Evolutionary conservation across 2,113 vertebrate genomes (phyloP).

Genomic region (Mastomys natalensis): DNA sequence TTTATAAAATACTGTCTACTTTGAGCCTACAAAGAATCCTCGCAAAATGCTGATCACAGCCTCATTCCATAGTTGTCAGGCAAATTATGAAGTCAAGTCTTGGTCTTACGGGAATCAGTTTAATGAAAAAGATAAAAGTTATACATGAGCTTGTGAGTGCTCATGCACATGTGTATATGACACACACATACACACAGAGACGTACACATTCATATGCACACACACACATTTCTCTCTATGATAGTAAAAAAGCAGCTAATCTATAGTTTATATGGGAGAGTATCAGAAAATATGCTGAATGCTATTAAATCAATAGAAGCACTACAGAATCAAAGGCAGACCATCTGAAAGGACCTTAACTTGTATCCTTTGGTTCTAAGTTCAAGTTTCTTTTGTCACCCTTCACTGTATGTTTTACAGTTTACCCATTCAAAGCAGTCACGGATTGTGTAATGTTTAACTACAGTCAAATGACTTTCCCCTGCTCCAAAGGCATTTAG

Average conservation of each 20-base stretch:
- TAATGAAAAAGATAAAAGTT: not conserved
- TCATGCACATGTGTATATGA: not conserved
- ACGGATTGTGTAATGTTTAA: slow-evolving; percentile 51
- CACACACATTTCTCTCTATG: not conserved
- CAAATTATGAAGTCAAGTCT: not conserved
- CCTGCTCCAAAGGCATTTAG: not conserved
- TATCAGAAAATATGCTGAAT: not conserved
- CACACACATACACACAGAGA: not conserved
- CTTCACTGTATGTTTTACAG: not conserved
- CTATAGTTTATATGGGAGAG: not conserved
- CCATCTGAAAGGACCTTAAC: not conserved
- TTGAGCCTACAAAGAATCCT: not conserved
- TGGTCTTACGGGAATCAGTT: not conserved
- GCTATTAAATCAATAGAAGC: not conserved
- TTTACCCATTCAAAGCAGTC: not conserved
- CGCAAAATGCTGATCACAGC: fast-evolving
- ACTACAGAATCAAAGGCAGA: not conserved
- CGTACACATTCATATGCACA: not conserved
- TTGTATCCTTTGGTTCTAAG: not conserved
- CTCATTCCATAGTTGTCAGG: not conserved
- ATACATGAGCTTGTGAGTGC: not conserved
- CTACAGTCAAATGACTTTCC: not conserved
- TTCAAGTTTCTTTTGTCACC: not conserved
- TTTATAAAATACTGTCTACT: not conserved
- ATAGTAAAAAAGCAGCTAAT: not conserved